Evolutionary conservation across 2,113 vertebrate genomes (phyloP), one percentile per base, ranked within the genome.

Genomic region (Hypocryptadius cinnamomeus): DNA sequence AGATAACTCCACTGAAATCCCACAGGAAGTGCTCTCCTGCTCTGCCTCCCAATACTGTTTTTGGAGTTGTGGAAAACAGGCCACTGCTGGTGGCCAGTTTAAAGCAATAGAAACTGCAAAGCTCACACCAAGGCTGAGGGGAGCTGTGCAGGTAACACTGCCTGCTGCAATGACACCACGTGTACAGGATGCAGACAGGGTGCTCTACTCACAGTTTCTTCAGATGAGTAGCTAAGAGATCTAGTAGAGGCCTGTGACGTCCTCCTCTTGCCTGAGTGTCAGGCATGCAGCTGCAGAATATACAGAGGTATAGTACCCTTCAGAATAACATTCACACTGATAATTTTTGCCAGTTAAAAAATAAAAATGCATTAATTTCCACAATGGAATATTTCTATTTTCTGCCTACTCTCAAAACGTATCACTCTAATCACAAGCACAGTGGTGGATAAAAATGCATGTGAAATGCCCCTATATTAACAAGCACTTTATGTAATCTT

Each of bases 121-220:
- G 39, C 11, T 11, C 10, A 17, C 3, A 3, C 16, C 13, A 24
- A 15, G 30, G 44, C 33, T 28, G 40, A 77, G 33, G 7, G 7
- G 18, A 66, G 24, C 56, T 12, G 22, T 12, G 56, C 14, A 37
- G 50, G 51, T 78, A n/a, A n/a, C 42, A 14, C 14, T 30, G 73
- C 28, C 39, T 50, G 35, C 47, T 71, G 39, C 11, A 51, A 7
- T 50, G 25, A 24, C 53, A 76, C 8, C 23, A 18, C 3, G 0
- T 7, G 12, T 35, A 39, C 28, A 73, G 17, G 74, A 28, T 20
- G 42, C 23, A 63, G 44, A 27, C 19, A 47, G 12, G 17, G 14
- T 40, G 25, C 28, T n/a, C 13, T n/a, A 9, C n/a, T 57, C 0
- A 0, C 23, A 19, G 14, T 27, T 71, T 42, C 48, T 35, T 57